A percentile compares a stretch with the other conserved stretches of the same genome.
phyloP scores from a whole-genome alignment of 2,113 vertebrate species.

The Ictalurus furcatus region DNA sequence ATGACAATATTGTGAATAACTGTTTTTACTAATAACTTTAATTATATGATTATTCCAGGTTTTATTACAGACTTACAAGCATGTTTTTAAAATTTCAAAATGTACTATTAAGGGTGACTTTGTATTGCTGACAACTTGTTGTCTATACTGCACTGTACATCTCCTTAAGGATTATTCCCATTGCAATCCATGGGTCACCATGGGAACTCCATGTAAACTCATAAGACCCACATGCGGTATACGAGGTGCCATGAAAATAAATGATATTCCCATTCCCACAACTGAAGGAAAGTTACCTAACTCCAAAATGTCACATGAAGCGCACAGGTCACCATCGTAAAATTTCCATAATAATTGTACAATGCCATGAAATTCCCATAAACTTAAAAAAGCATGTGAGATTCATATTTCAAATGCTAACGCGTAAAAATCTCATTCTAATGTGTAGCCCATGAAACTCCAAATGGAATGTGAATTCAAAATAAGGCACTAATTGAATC shows the following conservation, averaged over 20 bases:
- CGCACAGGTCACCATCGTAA: neutral
- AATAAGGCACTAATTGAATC: neutral
- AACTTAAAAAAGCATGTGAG: neutral
- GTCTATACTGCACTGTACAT: neutral
- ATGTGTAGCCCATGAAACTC: neutral
- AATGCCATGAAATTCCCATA: neutral
- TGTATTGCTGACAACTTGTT: neutral
- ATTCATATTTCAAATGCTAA: neutral
- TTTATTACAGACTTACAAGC: neutral
- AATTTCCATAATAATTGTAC: neutral
- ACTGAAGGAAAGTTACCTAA: neutral
- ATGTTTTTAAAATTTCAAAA: neutral
- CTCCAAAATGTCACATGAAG: neutral
- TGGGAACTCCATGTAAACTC: neutral
- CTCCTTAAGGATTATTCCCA: neutral
- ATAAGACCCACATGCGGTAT: neutral
- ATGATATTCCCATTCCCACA: neutral
- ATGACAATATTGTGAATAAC: neutral
- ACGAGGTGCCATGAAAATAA: neutral
- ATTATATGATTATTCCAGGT: slow-evolving; percentile 2
- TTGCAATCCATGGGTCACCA: neutral
- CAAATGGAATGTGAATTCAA: neutral
- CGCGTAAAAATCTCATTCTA: neutral
- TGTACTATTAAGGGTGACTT: neutral
- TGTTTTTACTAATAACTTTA: neutral